Evolutionary conservation across 2,797 vertebrate genomes (phyloP).

Genomic region (Leptoclinus maculatus): DNA sequence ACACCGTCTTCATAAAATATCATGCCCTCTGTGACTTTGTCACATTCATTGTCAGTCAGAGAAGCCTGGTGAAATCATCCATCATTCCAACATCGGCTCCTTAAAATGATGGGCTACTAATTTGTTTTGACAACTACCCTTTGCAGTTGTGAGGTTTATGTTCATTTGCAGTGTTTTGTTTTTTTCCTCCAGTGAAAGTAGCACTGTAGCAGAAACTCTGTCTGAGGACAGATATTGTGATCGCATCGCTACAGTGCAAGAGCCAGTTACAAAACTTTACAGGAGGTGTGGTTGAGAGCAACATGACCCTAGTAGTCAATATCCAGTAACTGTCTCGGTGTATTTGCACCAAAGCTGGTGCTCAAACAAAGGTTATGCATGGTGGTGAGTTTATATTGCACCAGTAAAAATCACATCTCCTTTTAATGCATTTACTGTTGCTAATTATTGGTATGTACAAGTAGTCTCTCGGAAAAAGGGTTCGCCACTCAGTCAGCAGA

Average conservation of each 20-base stretch:
- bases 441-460: neutral
- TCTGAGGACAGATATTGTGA: no score
- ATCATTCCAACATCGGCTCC: neutral
- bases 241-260: no score
- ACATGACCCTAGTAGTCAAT: neutral
- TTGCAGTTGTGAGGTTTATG: neutral
- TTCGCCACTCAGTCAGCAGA: neutral
- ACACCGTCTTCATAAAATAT: constrained; percentile 34
- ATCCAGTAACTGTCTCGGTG: neutral
- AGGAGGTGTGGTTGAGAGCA: no score
- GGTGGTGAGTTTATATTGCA: no score
- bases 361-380: no score
- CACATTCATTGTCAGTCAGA: constrained; percentile 19
- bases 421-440: neutral
- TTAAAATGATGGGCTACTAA: neutral
- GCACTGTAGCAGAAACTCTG: no score
- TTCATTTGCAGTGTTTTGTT: neutral
- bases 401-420: neutral
- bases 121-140: neutral
- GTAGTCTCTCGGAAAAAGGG: neutral
- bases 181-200: neutral
- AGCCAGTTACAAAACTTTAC: no score
- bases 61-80: neutral
- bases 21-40: constrained; percentile 19
- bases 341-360: neutral